Base-by-base conservation (phyloP, 2,888 invertebrate genomes). In the Fragum fragum region DNA sequence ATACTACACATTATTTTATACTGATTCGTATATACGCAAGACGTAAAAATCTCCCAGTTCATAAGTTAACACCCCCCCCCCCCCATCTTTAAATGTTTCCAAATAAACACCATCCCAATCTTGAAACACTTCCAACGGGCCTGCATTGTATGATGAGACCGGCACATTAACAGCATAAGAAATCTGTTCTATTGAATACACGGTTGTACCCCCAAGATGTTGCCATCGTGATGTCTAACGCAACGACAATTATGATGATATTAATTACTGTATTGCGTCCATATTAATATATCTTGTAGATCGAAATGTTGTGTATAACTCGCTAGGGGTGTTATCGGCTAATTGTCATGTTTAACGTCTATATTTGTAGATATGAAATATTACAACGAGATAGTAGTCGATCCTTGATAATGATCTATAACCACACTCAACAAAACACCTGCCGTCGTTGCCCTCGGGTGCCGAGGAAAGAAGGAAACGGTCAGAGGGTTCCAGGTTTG, bases 321-420 rank as follows among this genome's bases (percentile, higher is more conserved):
- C 47, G 47, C 47, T n/a, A 47, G 47, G 47, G 47, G 47, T 47
- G 47, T 47, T 47, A 47, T 47, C 47, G 47, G 47, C 47, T 47
- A 47, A 47, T 47, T 47, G 14, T 47, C 47, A 47, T 47, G 47
- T 47, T 47, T 47, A 47, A 47, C 47, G 47, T 47, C 16, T 47
- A 14, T 47, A 47, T 47, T 47, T 47, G 47, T 47, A 47, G 47
- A 47, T 47, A 47, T 47, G 47, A 47, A 47, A 47, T 47, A 47
- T 47, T 47, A 47, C 47, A 47, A 9, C 18, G 16, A 47, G 47
- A 47, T 47, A 47, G n/a, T 47, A 14, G 5, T 9, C 5, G 5
- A 47, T 47, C 2, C 47, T n/a, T 18, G 47, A 47, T 47, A 47
- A n/a, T 47, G 47, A 47, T 47, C 47, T 9, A 47, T 16, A 18